Percentiles rank a stretch among this genome's conserved stretches.
Conservation (phyloP, 2,113 vertebrate genomes). For the Clarias batrachus region DNA sequence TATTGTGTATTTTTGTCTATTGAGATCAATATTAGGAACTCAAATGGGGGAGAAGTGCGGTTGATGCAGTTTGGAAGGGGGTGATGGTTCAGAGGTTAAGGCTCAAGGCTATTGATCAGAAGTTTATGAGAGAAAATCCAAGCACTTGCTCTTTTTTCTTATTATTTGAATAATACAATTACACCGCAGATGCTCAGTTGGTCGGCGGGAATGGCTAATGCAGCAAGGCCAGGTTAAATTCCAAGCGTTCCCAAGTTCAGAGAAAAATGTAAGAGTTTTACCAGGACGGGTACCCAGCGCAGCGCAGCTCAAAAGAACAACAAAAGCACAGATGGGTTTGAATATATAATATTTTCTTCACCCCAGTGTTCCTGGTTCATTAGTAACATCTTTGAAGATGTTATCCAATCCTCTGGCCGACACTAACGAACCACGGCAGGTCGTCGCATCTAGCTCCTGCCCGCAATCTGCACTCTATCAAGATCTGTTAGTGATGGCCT, state of each 20-base stretch:
- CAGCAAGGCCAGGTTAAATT: too few species aligned
- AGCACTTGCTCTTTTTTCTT: neutral
- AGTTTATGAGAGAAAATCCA: neutral
- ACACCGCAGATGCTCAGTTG: neutral
- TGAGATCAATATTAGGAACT: neutral
- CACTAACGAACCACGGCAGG: constrained; percentile 25
- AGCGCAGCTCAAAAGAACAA: too few species aligned
- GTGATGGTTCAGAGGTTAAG: neutral
- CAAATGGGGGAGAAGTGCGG: neutral
- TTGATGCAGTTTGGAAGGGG: neutral
- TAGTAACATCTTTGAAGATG: constrained; percentile 37
- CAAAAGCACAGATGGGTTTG: too few species aligned
- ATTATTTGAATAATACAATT: neutral
- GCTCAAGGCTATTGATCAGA: neutral
- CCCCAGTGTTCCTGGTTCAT: neutral
- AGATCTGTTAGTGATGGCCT: constrained; percentile 31
- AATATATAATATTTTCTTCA: neutral
- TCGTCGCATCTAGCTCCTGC: constrained; percentile 27
- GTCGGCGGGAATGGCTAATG: too few species aligned
- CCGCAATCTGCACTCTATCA: constrained; percentile 24
- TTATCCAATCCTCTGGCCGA: constrained; percentile 45
- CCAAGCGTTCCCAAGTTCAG: too few species aligned
- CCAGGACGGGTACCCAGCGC: too few species aligned
- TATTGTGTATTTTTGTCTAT: neutral
- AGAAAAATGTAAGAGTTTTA: too few species aligned